Conservation (phyloP, 2,113 vertebrate species). For the Cervus canadensis region DNA sequence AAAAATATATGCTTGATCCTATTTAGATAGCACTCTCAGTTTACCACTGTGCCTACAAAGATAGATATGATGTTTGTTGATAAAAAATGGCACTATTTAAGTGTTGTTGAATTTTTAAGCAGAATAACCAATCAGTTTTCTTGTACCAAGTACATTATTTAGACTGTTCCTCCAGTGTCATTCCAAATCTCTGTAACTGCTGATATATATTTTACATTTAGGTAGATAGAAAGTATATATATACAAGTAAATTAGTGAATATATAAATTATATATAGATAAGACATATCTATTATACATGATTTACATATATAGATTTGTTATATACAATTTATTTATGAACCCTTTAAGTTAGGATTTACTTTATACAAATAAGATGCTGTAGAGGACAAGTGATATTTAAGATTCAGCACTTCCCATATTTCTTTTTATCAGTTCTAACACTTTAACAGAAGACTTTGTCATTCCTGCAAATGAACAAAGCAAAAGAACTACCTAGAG, state of each 20-base stretch:
- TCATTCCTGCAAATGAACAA: background rate
- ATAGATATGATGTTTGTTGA: background rate
- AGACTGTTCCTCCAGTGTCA: background rate
- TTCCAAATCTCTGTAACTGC: background rate
- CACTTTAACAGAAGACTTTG: background rate
- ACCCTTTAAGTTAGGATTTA: background rate
- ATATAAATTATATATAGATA: background rate
- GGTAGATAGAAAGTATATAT: background rate
- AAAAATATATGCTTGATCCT: background rate
- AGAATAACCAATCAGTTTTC: background rate
- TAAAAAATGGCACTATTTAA: background rate
- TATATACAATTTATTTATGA: background rate
- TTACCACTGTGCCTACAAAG: background rate
- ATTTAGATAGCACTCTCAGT: background rate
- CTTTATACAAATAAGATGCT: background rate
- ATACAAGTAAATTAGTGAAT: background rate
- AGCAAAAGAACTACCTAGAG: background rate
- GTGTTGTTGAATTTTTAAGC: background rate
- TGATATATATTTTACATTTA: background rate
- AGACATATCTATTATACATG: background rate
- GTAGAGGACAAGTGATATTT: background rate
- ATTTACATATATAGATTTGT: background rate
- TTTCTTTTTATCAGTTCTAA: background rate
- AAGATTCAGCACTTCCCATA: background rate
- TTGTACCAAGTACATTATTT: background rate